Base-by-base conservation (phyloP, 2,888 invertebrate genomes). In the Mechanitis messenoides region DNA sequence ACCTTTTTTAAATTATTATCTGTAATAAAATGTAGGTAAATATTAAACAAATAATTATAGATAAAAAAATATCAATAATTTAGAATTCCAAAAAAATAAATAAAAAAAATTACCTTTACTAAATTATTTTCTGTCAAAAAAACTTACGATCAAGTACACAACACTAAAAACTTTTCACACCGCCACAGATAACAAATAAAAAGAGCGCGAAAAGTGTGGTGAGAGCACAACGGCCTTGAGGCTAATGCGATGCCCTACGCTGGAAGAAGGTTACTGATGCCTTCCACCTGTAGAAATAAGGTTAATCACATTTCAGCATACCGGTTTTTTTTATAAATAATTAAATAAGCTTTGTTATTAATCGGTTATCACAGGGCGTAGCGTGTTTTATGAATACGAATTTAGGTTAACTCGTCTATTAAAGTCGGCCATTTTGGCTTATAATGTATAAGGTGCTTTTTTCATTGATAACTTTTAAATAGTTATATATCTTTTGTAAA, bases 161-260 rank as follows among this genome's bases (percentile, higher is more conserved):
- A 31, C 50, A 50, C 50, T 2, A 50, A 50, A 50, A 50, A 50
- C 31, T 50, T 50, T 50, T 2, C 31, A 11, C 50, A 50, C 50
- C 3, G 31, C 28, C 50, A 50, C 50, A 50, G 28, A 50, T 50
- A 47, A 47, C 47, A 47, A n/a, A 50, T 31, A 50, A 31, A 28
- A 28, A 50, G 50, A 50, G 50, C 11, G 50, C 50, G 50, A 28
- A 31, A 31, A 35, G 4, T 20, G 31, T 50, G 50, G 3, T 50
- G 50, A 31, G 28, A 31, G 31, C 28, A 7, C 50, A 50, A 50
- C 50, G 50, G 50, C 50, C 50, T 50, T 50, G 50, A 31, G 31
- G 9, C 50, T 31, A 50, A 50, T 50, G 50, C 28, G 6, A 31
- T 47, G n/a, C 42, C 42, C 50, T 50, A 50, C 50, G 31, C 28